Conservation (phyloP, 2,113 vertebrate genomes). For the Eudyptes chrysolophus region DNA sequence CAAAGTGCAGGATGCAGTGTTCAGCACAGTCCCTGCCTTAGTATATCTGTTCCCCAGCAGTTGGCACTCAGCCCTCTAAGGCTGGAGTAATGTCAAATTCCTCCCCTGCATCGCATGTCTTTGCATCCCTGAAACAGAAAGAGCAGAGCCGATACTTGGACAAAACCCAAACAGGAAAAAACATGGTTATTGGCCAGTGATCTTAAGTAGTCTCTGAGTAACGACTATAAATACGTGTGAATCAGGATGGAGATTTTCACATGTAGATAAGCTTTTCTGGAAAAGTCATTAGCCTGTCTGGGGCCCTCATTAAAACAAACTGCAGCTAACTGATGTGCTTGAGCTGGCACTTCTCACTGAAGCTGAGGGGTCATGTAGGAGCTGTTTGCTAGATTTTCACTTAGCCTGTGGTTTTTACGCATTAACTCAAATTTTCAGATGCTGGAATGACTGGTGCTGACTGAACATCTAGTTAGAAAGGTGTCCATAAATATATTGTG, state of each 20-base stretch:
- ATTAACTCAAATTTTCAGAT: background rate
- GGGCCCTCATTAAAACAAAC: background rate
- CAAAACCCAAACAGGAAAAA: constrained; percentile 47
- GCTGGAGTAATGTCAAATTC: background rate
- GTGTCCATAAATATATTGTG: background rate
- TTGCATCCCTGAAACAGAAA: background rate
- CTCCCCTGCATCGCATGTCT: background rate
- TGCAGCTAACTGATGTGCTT: background rate
- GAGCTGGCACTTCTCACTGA: background rate
- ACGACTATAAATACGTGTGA: constrained; percentile 11
- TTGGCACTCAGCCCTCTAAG: constrained; percentile 8
- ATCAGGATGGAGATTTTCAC: constrained; percentile 47
- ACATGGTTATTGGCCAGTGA: background rate
- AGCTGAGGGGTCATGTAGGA: background rate
- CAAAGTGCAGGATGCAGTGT: background rate
- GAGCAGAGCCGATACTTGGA: background rate
- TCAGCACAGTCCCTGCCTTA: background rate
- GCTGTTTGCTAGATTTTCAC: background rate
- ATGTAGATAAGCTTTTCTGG: constrained; percentile 49
- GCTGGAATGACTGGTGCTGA: background rate
- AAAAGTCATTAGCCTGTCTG: constrained; percentile 5
- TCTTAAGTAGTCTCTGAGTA: background rate
- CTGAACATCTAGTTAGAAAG: background rate
- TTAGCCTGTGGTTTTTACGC: background rate
- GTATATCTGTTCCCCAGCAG: background rate